Base-by-base conservation (phyloP, 2,113 vertebrate genomes). In the Spea bombifrons region DNA sequence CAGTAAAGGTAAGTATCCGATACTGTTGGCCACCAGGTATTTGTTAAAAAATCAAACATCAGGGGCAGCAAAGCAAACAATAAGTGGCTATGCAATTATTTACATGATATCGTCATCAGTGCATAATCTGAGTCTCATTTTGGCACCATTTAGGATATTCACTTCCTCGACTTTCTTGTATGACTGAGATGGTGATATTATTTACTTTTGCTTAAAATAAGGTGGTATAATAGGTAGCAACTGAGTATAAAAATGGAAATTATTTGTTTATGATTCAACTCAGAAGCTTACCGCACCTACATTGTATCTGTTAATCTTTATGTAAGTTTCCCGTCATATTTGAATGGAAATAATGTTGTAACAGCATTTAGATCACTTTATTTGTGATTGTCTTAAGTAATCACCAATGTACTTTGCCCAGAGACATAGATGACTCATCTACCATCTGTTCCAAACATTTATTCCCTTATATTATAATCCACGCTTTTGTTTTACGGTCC, bases 391-490 rank as follows among this genome's bases (percentile, higher is more conserved):
- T 48, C 13, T 55, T 30, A 8, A 13, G 12, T 44, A 30, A 64
- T 74, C 13, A 45, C 50, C 52, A 59, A 6, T 17, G 48, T 44
- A 69, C 65, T 67, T 67, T 76, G 66, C 53, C 53, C 44, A 5
- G 44, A 59, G 75, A 76, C 16, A 48, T 12, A 50, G 12, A 43
- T 67, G 65, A 76, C 45, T 76, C 74, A 75, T 52, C 47, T 55
- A 9, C 5, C 15, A 9, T 43, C 13, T 50, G 72, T 59, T 65
- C 16, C 30, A 16, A 12, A 49, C 47, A 75, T 75, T 30, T 45
- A 75, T 4, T 4, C 61, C 49, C 8, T 75, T 65, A 66, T 63
- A 75, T 75, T 63, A 75, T 75, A 64, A 6, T 13, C 8, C 55
- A 8, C 12, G 10, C 55, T 13, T 59, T 59, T 52, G 6, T 7